Conservation (phyloP, 2,888 invertebrate genomes). For the Leptinotarsa peninsularis region DNA sequence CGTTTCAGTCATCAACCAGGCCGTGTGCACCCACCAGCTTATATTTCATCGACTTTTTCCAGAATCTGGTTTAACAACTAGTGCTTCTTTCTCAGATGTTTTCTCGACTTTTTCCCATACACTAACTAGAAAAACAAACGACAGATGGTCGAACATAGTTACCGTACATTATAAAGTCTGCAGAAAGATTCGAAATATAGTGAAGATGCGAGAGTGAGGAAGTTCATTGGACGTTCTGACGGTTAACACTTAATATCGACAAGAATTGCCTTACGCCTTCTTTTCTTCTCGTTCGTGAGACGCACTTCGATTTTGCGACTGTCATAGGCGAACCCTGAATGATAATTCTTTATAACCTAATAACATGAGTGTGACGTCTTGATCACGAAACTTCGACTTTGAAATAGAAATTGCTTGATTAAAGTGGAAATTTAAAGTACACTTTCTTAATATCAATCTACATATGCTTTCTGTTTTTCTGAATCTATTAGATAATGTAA, state of each 20-base stretch:
- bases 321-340: neutral
- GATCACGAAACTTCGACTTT: neutral
- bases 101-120: conserved; percentile 10
- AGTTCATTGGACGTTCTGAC: conserved; percentile 42
- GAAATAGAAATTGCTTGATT: no score
- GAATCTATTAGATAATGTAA: no score
- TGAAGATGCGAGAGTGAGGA: conserved; percentile 26
- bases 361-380: conserved; percentile 1
- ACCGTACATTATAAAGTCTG: conserved; percentile 22
- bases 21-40: conserved; percentile 13
- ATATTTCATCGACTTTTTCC: conserved; percentile 26
- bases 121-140: conserved; percentile 27
- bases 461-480: no score
- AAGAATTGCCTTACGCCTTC: conserved; percentile 23
- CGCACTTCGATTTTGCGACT: conserved; percentile 14
- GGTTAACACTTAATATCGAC: conserved; percentile 34
- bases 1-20: conserved; percentile 16
- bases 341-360: neutral
- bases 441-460: no score
- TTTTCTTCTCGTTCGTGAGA: conserved; percentile 21
- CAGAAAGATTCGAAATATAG: conserved; percentile 23
- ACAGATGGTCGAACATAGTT: conserved; percentile 23
- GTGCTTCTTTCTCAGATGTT: conserved; percentile 24
- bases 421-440: no score
- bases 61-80: conserved; percentile 28